These are phyloP conservation scores for Armadillidium nasatum DNA, from an alignment of 1,140 invertebrate species.

Conservation along the genomic window DNA sequence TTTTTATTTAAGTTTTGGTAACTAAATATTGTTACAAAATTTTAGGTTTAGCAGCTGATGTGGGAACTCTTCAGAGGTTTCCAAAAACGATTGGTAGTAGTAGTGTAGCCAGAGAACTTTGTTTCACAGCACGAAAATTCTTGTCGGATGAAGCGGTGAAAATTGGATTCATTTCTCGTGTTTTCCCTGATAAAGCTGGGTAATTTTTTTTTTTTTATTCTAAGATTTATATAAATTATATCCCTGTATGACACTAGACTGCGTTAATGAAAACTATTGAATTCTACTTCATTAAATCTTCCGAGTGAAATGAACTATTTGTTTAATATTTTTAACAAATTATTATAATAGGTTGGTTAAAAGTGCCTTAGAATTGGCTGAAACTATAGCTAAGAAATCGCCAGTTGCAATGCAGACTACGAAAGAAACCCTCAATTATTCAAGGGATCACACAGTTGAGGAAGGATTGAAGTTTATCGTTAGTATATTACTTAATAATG, in stretches of 20 bases:
- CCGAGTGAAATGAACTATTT: background rate
- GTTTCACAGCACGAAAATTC: constrained; percentile 79
- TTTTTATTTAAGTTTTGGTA: background rate
- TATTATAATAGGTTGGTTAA: no score
- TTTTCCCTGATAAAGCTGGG: constrained; percentile 67
- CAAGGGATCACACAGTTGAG: constrained; percentile 76
- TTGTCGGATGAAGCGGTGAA: constrained; percentile 69
- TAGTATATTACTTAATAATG: background rate
- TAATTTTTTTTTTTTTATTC: constrained; percentile 48
- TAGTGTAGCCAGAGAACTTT: constrained; percentile 79
- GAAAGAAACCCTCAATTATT: constrained; percentile 77
- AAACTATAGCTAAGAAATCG: constrained; percentile 79
- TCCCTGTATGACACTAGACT: background rate
- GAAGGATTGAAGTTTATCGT: constrained; percentile 64
- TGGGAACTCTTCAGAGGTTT: constrained; percentile 86
- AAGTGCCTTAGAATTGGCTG: constrained; percentile 64
- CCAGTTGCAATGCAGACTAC: constrained; percentile 89
- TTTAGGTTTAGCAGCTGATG: constrained; percentile 87
- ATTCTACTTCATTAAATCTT: background rate
- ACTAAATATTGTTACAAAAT: constrained; percentile 16
- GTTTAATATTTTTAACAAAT: background rate
- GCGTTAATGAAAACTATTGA: constrained; percentile 21
- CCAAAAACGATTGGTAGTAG: constrained; percentile 88
- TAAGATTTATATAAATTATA: background rate
- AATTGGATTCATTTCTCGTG: constrained; percentile 68